Percentiles rank a stretch among this genome's conserved stretches.
Evolutionary conservation across 2,888 invertebrate genomes (phyloP).

Genomic region (Eurytoma californica): DNA sequence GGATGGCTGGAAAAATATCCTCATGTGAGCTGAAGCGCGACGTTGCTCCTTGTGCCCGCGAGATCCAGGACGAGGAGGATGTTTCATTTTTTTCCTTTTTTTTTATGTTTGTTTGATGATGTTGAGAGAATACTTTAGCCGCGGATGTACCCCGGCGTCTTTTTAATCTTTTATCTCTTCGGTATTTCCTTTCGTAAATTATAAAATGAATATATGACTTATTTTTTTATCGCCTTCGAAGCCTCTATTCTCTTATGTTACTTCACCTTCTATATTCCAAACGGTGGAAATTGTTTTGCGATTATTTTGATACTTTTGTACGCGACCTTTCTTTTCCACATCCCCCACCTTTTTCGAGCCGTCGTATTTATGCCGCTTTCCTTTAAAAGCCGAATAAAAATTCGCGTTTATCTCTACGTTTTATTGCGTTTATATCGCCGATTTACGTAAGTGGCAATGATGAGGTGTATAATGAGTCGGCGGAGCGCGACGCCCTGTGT

Average conservation of each 20-base stretch:
- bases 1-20: background rate
- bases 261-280: background rate
- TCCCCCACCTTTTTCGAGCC: too few species aligned
- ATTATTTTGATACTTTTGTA: background rate
- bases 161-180: conserved; percentile 30
- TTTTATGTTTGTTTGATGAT: too few species aligned
- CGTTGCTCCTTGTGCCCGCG: conserved; percentile 72
- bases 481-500: background rate
- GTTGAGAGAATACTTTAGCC: conserved; percentile 14
- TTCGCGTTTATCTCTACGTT: background rate
- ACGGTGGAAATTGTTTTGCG: conserved; percentile 35
- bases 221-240: conserved; percentile 20
- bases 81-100: conserved; percentile 7
- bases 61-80: conserved; percentile 61
- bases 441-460: conserved; percentile 4
- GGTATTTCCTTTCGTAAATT: conserved; percentile 47
- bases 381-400: too few species aligned
- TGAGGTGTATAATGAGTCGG: background rate
- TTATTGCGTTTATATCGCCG: conserved; percentile 1
- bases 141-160: conserved; percentile 3
- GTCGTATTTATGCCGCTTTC: too few species aligned
- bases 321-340: too few species aligned
- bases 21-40: conserved; percentile 34
- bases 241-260: background rate
- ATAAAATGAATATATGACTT: conserved; percentile 44